Evolutionary conservation across 2,888 invertebrate species (phyloP).

Genomic region (Pilophorus perplexus): DNA sequence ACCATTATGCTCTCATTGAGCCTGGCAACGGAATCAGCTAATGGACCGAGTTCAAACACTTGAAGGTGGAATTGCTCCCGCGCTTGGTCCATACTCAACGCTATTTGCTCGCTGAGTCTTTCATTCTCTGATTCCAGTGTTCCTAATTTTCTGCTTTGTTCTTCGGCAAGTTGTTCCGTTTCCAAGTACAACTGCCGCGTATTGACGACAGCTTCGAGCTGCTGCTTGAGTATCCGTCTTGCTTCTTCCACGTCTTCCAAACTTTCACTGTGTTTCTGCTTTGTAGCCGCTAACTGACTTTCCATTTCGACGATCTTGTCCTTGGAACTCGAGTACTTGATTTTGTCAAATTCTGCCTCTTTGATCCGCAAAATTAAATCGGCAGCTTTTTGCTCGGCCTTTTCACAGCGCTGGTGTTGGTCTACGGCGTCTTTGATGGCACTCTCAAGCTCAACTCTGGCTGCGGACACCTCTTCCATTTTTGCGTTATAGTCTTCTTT

Average conservation of each 20-base stretch:
- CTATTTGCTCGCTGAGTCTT: constrained; percentile 7
- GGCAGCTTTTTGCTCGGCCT: constrained; percentile 19
- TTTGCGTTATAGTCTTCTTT: constrained; percentile 33
- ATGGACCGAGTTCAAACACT: constrained; percentile 16
- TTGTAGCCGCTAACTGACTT: constrained; percentile 6
- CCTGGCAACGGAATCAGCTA: constrained; percentile 14
- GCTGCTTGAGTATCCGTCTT: constrained; percentile 16
- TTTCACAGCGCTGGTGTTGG: not conserved
- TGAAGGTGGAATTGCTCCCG: constrained; percentile 26
- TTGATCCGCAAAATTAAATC: constrained; percentile 10
- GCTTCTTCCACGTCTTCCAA: constrained; percentile 23
- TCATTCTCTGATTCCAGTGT: constrained; percentile 13
- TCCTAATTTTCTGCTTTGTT: constrained; percentile 14
- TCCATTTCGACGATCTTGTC: constrained; percentile 26
- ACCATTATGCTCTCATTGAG: constrained; percentile 12
- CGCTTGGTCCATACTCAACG: constrained; percentile 10
- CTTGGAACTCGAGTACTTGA: constrained; percentile 8
- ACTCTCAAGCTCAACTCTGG: constrained; percentile 27
- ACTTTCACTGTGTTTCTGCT: constrained; percentile 18
- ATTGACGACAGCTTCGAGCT: constrained; percentile 22
- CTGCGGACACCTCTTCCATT: constrained; percentile 34
- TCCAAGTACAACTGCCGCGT: constrained; percentile 24
- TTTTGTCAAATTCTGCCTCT: constrained; percentile 24
- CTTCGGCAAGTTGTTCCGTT: constrained; percentile 33
- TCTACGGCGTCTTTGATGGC: constrained; percentile 16